Evolutionary conservation across 2,797 vertebrate species (phyloP), one percentile per base, ranked within the genome.

Genomic region (Cetoscarus ocellatus): DNA sequence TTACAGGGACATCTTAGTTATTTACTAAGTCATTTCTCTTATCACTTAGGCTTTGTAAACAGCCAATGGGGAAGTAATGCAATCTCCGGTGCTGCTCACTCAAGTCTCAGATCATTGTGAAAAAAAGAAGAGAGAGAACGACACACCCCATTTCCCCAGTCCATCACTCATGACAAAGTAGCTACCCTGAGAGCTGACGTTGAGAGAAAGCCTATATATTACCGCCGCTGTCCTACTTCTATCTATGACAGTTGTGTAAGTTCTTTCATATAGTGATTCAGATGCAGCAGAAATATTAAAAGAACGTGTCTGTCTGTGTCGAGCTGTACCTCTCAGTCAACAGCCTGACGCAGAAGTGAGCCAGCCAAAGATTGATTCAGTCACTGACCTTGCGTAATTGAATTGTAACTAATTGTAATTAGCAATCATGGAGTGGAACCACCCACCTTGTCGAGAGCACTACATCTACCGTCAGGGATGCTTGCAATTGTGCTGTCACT

Each of bases 1-100:
- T 90, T 79, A 80, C 68, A 81, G 88, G 84, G 70, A 88, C 60
- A 18, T 85, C 88, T 86, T 78, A 79, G 83, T 91, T 94, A 92
- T 93, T 94, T 92, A 93, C 85, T 19, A 86, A 93, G 84, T 92
- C 59, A 91, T 92, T 93, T 90, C 77, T 91, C 90, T 94, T 90
- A 93, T 93, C 92, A 85, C 82, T 90, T 80, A 82, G 82, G 82
- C 88, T 92, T 86, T 90, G 88, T 92, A 92, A 93, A 94, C 88
- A 93, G 90, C 92, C 90, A 88, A 69, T 81, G 87, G 87, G 88
- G 90, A 88, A 86, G 80, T 85, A 89, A 92, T 85, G 77, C 76
- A 88, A 91, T 94, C 88, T 92, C 73, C 78, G 76, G 84, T 75
- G 84, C 78, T 60, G 82, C 86, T 89, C 65, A 74, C 74, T 91